Evolutionary conservation across 2,888 invertebrate genomes (phyloP), one percentile per base, ranked within the genome.

Genomic region (Galerucella pusilla): DNA sequence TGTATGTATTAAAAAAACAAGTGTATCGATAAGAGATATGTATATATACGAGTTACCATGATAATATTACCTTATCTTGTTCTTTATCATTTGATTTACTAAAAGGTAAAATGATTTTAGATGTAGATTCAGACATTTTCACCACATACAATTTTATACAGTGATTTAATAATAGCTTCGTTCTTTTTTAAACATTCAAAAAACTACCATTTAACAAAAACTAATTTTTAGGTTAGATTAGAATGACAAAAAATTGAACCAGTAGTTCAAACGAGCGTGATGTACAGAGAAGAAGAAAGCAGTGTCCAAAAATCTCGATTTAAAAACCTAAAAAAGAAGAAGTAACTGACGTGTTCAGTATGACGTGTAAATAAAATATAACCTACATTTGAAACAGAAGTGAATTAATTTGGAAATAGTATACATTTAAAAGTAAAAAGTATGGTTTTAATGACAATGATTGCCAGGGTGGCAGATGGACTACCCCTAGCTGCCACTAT

Each of bases 391-490:
- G 9, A 10, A 35, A 12, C 35, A 64, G 46, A 42, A 68, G 45
- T 12, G 0, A 65, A 35, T 45, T 25, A 25, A 20, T 7, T n/a
- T 71, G 45, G 11, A 65, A 46, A 46, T 42, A 28, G 45, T 71
- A 59, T 66, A 49, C 11, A 49, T 49, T 71, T 57, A 45, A 45
- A 60, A 72, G n/a, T 60, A 45, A 64, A 35, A 72, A 74, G 81
- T 78, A 99, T 98, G 98, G 97, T 99, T 87, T 89, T 98, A 86
- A 93, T 98, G 91, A 99, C 99, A 78, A 97, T 99, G 96, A 98
- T 99, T 85, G 98, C 98, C 42, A 92, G 99, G 83, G 94, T 97
- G 83, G 93, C 94, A 82, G 99, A 99, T 89, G 98, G 98, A 49
- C 91, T 99, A 80, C 98, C 98, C 72, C 89, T 99, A 83, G 97